Evolutionary conservation across 1,140 invertebrate species (phyloP).

Genomic region (Myzus persicae): DNA sequence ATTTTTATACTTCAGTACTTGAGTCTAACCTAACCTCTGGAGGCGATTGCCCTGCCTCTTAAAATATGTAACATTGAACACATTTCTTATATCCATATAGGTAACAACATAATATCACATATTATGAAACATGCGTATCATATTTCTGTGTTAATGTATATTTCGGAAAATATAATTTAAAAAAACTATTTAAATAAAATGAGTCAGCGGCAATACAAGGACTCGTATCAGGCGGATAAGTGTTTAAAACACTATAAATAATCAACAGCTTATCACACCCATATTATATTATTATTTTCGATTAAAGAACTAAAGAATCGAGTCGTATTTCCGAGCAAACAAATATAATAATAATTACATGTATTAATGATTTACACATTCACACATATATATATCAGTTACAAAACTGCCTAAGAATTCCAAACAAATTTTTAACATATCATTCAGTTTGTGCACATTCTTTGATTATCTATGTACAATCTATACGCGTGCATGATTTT

Average conservation of each 20-base stretch:
- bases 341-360: background rate
- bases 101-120: background rate
- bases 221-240: background rate
- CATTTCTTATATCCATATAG: background rate
- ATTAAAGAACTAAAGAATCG: conserved; percentile 22
- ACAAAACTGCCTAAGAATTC: background rate
- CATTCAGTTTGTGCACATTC: background rate
- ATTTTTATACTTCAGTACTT: background rate
- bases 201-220: conserved; percentile 31
- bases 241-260: background rate
- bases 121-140: background rate
- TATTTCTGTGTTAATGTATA: background rate
- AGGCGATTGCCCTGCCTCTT: background rate
- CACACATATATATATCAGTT: background rate
- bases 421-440: background rate
- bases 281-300: conserved; percentile 29
- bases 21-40: background rate
- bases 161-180: conserved; percentile 24
- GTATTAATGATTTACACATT: background rate
- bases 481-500: background rate
- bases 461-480: background rate
- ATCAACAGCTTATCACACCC: conserved; percentile 24
- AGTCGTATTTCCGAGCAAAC: background rate
- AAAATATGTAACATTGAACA: conserved; percentile 21
- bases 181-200: conserved; percentile 28